Percentiles rank a stretch among this genome's conserved stretches.
Conservation (phyloP, 2,888 invertebrate species). For the Cenopis cana region DNA sequence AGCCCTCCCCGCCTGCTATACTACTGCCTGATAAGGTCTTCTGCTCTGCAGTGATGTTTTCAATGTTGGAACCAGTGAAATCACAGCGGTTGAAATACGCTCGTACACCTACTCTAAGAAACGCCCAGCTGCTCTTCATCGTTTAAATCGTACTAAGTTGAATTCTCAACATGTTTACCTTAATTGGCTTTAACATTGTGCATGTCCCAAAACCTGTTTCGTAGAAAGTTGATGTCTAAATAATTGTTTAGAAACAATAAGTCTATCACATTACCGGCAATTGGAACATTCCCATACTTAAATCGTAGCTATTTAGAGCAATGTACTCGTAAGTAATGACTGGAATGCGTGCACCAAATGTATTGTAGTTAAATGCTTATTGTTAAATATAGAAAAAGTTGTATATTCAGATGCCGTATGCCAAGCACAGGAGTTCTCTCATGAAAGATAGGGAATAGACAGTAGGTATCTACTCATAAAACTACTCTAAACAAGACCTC, state of each 20-base stretch:
- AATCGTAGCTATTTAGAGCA: slow-evolving; percentile 48
- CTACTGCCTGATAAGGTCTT: no score
- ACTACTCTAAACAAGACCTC: neutral
- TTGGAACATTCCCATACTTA: slow-evolving; percentile 56
- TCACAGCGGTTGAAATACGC: no score
- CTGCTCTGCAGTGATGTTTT: no score
- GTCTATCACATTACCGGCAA: slow-evolving; percentile 50
- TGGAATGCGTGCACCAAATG: slow-evolving; percentile 58
- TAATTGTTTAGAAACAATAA: slow-evolving; percentile 46
- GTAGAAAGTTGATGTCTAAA: slow-evolving; percentile 45
- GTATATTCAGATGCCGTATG: neutral
- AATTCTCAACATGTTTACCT: neutral
- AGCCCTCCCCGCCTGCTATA: no score
- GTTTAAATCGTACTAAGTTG: neutral
- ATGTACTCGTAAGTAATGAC: slow-evolving; percentile 56
- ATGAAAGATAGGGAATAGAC: no score
- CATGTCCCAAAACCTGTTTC: slow-evolving; percentile 15
- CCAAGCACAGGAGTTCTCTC: no score
- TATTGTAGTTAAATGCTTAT: slow-evolving; percentile 35
- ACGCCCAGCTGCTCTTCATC: no score
- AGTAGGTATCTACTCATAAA: no score
- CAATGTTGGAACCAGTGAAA: no score
- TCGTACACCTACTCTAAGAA: no score
- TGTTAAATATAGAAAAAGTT: neutral
- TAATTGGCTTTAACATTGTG: neutral